phyloP scores from a whole-genome alignment of 2,113 vertebrate genomes.

The Eurypyga helias region DNA sequence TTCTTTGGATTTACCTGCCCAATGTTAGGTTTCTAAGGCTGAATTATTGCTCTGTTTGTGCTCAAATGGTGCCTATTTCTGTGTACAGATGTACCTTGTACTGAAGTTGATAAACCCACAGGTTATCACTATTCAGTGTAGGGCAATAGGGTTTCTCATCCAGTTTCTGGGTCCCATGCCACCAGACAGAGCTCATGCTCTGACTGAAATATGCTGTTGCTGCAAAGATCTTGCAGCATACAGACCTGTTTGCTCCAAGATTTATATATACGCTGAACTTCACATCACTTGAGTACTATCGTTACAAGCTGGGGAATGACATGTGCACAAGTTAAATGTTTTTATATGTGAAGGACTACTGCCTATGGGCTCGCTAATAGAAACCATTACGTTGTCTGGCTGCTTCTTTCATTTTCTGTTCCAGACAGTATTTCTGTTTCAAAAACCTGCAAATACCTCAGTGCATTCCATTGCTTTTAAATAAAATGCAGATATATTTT shows the following conservation, averaged over 20 bases:
- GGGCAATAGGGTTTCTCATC: not conserved
- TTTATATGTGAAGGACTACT: not conserved
- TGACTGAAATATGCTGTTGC: not conserved
- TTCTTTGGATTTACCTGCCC: not conserved
- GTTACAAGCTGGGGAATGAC: not conserved
- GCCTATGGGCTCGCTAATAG: not conserved
- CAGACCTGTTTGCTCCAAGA: not conserved
- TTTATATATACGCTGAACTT: not conserved
- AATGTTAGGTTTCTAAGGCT: not conserved
- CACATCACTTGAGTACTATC: not conserved
- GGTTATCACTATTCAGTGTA: not conserved
- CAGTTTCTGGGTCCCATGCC: not conserved
- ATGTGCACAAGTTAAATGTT: not conserved
- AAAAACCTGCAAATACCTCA: not conserved
- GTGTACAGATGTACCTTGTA: not conserved
- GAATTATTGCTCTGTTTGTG: not conserved
- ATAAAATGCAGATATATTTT: not conserved
- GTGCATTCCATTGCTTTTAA: not conserved
- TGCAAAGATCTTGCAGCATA: not conserved
- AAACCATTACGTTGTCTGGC: not conserved
- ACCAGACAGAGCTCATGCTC: fast-evolving
- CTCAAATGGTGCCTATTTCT: not conserved
- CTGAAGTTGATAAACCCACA: not conserved
- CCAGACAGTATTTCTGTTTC: not conserved
- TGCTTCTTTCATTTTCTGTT: not conserved